Conservation (phyloP, 2,888 invertebrate genomes). For the Drosophila glabriapex region DNA sequence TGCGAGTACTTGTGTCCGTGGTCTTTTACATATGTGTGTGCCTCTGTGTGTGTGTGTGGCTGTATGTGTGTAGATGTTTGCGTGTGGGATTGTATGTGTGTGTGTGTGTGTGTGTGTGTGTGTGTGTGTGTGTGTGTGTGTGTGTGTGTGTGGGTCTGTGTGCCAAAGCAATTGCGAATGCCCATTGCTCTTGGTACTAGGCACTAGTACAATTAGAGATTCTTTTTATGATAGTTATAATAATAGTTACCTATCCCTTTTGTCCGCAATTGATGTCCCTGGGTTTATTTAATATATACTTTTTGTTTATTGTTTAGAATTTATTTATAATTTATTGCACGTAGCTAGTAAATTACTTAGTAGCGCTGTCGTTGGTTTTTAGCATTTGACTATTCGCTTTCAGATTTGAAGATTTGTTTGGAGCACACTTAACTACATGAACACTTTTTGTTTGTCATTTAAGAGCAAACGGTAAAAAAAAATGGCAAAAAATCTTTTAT, state of each 20-base stretch:
- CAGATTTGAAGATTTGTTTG: slow-evolving; percentile 33
- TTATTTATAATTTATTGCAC: slow-evolving; percentile 13
- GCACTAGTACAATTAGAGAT: slow-evolving; percentile 30
- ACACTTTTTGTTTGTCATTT: slow-evolving; percentile 65
- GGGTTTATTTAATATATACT: neutral
- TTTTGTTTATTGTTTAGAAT: slow-evolving; percentile 2
- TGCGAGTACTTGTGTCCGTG: slow-evolving; percentile 12
- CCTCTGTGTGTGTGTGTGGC: neutral
- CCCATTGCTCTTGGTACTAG: neutral
- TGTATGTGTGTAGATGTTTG: neutral
- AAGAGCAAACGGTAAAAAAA: slow-evolving; percentile 68
- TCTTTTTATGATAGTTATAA: slow-evolving; percentile 16
- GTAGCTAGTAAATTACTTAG: slow-evolving; percentile 3
- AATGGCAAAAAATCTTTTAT: slow-evolving; percentile 64
- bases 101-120: neutral
- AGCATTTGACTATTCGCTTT: slow-evolving; percentile 23
- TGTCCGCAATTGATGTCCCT: slow-evolving; percentile 8
- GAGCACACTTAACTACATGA: slow-evolving; percentile 62
- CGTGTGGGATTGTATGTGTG: neutral
- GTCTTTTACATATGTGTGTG: neutral
- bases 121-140: neutral
- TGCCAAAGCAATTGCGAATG: slow-evolving; percentile 20
- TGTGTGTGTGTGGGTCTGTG: slow-evolving; percentile 9
- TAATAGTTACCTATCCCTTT: slow-evolving; percentile 39
- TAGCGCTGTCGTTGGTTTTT: slow-evolving; percentile 24